phyloP scores from a whole-genome alignment of 92 coral and sea anemone genomes.

The Scolanthus callimorphus region DNA sequence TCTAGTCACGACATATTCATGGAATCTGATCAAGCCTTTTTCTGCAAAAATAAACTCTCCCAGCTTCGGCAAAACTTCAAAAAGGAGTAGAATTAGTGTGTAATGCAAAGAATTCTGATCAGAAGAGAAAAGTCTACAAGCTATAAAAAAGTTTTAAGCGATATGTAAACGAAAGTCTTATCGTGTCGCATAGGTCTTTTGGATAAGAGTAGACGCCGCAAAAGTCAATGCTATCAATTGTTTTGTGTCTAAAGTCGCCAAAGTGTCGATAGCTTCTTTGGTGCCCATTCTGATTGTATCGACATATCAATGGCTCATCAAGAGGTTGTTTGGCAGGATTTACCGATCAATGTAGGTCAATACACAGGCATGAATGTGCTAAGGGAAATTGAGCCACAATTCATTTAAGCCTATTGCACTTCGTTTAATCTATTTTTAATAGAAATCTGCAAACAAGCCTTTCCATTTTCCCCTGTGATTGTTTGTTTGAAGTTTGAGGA shows the following conservation, averaged over 20 bases:
- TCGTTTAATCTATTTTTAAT: background rate
- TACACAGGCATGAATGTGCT: background rate
- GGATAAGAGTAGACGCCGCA: background rate
- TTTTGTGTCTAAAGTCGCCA: background rate
- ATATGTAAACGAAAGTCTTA: slow-evolving; percentile 2
- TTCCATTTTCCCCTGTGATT: background rate
- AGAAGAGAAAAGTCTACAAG: too few species aligned
- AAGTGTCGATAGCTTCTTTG: background rate
- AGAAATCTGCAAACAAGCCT: background rate
- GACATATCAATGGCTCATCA: background rate
- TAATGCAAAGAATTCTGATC: too few species aligned
- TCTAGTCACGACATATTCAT: background rate
- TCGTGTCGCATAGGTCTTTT: background rate
- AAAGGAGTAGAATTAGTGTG: too few species aligned
- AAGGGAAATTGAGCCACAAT: background rate
- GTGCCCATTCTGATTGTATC: background rate
- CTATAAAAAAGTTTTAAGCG: background rate
- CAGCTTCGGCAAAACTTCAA: too few species aligned
- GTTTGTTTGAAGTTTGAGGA: slow-evolving; percentile 15
- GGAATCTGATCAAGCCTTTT: too few species aligned
- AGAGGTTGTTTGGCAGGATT: background rate
- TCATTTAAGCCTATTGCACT: background rate
- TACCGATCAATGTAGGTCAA: background rate
- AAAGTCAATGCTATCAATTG: background rate
- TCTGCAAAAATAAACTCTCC: too few species aligned